phyloP scores from a whole-genome alignment of 2,888 invertebrate species.

The Philopedon plagiatum region DNA sequence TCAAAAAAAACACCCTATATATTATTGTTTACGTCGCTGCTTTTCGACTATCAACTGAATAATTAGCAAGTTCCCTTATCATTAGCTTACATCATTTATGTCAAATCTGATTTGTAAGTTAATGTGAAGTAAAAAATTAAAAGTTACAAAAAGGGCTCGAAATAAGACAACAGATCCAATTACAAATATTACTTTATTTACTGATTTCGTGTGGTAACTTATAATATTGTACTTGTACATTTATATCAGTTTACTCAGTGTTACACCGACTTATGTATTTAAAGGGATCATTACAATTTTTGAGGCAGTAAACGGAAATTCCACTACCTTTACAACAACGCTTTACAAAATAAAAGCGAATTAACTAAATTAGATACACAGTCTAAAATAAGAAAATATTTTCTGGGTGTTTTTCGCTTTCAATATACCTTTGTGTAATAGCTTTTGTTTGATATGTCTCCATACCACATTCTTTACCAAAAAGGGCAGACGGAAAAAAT shows the following conservation, averaged over 20 bases:
- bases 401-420: constrained; percentile 1
- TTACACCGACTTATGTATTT: constrained; percentile 54
- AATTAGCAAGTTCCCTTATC: no score
- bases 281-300: constrained; percentile 41
- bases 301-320: constrained; percentile 35
- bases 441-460: constrained; percentile 29
- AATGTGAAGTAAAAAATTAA: no score
- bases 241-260: constrained; percentile 61
- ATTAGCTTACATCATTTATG: no score
- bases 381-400: constrained; percentile 36
- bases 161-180: constrained; percentile 51
- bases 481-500: neutral
- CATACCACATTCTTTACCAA: constrained; percentile 29
- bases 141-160: neutral
- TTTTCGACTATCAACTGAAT: no score
- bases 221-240: constrained; percentile 63
- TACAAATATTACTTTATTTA: constrained; percentile 63
- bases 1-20: no score
- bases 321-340: constrained; percentile 9
- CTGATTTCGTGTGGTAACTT: constrained; percentile 62
- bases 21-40: no score
- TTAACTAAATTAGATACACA: constrained; percentile 15
- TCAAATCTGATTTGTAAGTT: no score
- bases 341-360: constrained; percentile 42
- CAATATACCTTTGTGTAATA: constrained; percentile 25